Conservation (phyloP, 2,888 invertebrate genomes). For the Mythimna loreyi region DNA sequence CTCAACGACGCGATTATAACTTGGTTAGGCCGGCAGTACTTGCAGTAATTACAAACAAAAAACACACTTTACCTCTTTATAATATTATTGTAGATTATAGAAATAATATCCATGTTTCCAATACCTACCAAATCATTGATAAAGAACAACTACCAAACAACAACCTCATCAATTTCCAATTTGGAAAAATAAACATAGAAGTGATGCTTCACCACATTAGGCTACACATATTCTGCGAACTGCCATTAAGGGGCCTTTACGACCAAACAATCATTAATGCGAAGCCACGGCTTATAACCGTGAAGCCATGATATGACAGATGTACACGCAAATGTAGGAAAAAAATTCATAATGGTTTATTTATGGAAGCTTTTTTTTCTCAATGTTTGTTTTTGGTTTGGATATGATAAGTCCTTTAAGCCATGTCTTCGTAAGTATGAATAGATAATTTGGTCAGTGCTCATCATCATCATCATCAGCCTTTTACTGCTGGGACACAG, state of each 20-base stretch:
- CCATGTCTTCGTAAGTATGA: too few relatives aligned
- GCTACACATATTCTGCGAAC: neutral
- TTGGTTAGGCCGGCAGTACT: too few relatives aligned
- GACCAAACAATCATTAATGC: slow-evolving; percentile 14
- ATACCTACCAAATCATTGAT: neutral
- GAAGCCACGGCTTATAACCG: neutral
- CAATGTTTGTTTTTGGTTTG: too few relatives aligned
- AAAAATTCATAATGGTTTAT: neutral
- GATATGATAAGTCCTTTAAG: too few relatives aligned
- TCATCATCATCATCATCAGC: too few relatives aligned
- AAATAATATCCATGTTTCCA: too few relatives aligned
- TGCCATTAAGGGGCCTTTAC: slow-evolving; percentile 4
- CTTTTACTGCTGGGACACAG: too few relatives aligned
- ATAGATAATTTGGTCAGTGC: too few relatives aligned
- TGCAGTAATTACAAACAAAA: too few relatives aligned
- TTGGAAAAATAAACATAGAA: neutral
- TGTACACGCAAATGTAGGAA: neutral
- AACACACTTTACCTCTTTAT: too few relatives aligned
- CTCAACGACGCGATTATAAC: too few relatives aligned
- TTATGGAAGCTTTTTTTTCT: neutral
- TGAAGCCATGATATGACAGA: neutral
- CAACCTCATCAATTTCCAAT: neutral
- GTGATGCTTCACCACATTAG: neutral
- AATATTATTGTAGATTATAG: too few relatives aligned
- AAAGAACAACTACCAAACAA: neutral